Evolutionary conservation across 2,113 vertebrate genomes (phyloP).

Genomic region (Phasianus colchicus): DNA sequence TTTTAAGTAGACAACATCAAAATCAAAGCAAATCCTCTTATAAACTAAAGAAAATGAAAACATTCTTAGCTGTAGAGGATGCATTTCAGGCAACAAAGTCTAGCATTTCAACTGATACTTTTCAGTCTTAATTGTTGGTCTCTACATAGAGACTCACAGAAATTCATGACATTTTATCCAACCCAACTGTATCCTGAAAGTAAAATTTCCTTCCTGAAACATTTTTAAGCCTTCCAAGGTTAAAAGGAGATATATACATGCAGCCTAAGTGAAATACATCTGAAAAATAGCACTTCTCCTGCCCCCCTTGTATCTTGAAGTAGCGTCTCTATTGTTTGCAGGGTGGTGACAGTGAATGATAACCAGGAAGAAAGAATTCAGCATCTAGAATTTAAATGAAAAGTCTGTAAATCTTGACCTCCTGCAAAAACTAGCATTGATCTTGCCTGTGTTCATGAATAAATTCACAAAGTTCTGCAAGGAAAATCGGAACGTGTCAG

Average conservation of each 20-base stretch:
- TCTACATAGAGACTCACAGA: not conserved
- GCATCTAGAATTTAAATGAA: slow-evolving; percentile 14
- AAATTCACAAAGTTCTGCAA: slow-evolving; percentile 13
- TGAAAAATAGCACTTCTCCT: not conserved
- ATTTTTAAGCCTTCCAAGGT: not conserved
- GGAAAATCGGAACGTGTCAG: not conserved
- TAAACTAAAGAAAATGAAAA: not conserved
- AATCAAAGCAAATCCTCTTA: not conserved
- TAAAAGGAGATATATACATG: not conserved
- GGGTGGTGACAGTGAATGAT: not conserved
- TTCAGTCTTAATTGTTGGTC: not conserved
- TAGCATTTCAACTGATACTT: not conserved
- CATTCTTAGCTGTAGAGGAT: not conserved
- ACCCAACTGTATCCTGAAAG: not conserved
- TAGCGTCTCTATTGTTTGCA: not conserved
- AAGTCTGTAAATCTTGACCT: not conserved
- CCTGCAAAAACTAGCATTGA: not conserved
- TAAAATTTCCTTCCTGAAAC: not conserved
- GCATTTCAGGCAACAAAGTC: not conserved
- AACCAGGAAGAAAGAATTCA: not conserved
- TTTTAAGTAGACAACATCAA: not conserved
- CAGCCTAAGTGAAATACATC: not conserved
- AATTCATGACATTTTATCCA: not conserved
- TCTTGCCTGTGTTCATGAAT: not conserved
- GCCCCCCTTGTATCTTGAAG: not conserved